Evolutionary conservation across 1,140 invertebrate genomes (phyloP).

Genomic region (Drosophila tristis): DNA sequence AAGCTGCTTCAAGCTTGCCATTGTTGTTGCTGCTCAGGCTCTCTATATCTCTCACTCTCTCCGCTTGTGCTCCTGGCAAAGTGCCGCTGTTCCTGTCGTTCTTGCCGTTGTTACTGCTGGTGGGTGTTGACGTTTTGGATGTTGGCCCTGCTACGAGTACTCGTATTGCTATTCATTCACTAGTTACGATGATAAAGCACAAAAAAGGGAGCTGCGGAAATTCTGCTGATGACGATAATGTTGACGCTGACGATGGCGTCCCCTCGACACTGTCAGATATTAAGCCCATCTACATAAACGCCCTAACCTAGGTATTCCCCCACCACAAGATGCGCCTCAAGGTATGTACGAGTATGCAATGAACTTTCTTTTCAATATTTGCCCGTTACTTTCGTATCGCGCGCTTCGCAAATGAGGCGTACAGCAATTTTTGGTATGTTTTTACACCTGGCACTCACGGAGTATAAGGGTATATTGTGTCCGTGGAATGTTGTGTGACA

Average conservation of each 20-base stretch:
- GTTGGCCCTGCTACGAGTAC: slow-evolving; percentile 42
- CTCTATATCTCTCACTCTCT: slow-evolving; percentile 11
- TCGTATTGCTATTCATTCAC: slow-evolving; percentile 77
- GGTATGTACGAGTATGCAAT: slow-evolving; percentile 43
- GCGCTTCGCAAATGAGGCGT: slow-evolving; percentile 65
- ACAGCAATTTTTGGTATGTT: slow-evolving; percentile 55
- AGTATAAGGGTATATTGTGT: too few relatives aligned
- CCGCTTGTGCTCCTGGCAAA: slow-evolving; percentile 55
- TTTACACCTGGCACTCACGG: neutral
- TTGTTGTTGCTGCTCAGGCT: slow-evolving; percentile 53
- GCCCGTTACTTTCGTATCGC: slow-evolving; percentile 32
- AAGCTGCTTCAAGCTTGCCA: slow-evolving; percentile 75
- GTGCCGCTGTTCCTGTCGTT: slow-evolving; percentile 45
- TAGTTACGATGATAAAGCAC: slow-evolving; percentile 80
- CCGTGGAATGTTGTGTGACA: too few relatives aligned
- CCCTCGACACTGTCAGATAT: slow-evolving; percentile 20
- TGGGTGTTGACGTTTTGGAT: slow-evolving; percentile 78
- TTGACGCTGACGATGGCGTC: slow-evolving; percentile 62
- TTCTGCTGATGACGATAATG: slow-evolving; percentile 82
- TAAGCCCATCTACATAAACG: slow-evolving; percentile 48
- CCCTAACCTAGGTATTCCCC: slow-evolving; percentile 6
- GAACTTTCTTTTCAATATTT: slow-evolving; percentile 72
- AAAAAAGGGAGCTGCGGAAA: slow-evolving; percentile 78
- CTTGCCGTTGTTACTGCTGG: slow-evolving; percentile 30
- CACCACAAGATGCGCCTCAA: slow-evolving; percentile 20